A percentile compares a stretch with the other conserved stretches of the same genome.
Evolutionary conservation across 2,113 vertebrate species (phyloP).

Genomic region (Pteropus alecto): DNA sequence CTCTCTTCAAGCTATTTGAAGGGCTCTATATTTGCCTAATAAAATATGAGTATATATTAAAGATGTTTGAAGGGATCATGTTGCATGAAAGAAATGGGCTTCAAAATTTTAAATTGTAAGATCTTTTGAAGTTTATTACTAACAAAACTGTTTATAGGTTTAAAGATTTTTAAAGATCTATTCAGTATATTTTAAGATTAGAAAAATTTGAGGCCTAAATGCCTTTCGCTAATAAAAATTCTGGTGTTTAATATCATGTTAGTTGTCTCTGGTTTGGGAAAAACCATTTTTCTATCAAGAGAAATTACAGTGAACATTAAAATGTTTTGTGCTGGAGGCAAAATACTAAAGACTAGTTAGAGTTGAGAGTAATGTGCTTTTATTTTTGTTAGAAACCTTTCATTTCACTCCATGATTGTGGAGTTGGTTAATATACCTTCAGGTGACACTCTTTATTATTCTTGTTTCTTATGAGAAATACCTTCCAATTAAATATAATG

Average conservation of each 20-base stretch:
- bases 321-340: conserved; percentile 14
- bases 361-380: not conserved
- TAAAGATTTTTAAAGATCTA: conserved; percentile 16
- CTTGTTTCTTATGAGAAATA: conserved; percentile 46
- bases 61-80: not conserved
- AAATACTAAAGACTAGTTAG: not conserved
- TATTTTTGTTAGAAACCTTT: conserved; percentile 36
- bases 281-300: conserved; percentile 37
- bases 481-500: conserved; percentile 47
- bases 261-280: conserved; percentile 13
- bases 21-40: not conserved
- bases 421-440: not conserved
- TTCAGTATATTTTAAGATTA: not conserved
- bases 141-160: not conserved
- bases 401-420: not conserved
- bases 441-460: conserved; percentile 18
- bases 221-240: conserved; percentile 20
- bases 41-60: conserved; percentile 20
- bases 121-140: conserved; percentile 3
- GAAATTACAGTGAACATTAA: conserved; percentile 19
- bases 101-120: not conserved
- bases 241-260: conserved; percentile 44
- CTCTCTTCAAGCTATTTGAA: not conserved
- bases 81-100: conserved; percentile 1
- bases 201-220: not conserved